Conservation (phyloP, 92 coral and sea anemone genomes). For the Pocillopora grandis region DNA sequence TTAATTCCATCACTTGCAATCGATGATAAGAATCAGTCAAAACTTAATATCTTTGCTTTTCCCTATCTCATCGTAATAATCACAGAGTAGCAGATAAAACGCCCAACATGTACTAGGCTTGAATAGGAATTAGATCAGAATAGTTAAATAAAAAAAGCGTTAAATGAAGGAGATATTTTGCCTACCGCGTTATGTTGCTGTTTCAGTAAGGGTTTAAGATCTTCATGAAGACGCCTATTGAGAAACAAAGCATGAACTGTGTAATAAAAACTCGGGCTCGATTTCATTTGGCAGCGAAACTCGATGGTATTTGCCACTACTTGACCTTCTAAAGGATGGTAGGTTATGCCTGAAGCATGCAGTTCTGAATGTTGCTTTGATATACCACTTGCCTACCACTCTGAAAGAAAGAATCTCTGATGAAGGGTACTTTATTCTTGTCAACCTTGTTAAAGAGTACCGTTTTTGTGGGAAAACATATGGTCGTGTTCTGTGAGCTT, state of each 20-base stretch:
- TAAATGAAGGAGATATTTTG: not conserved
- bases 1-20: slow-evolving; percentile 22
- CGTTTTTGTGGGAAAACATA: not conserved
- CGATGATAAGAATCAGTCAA: slow-evolving; percentile 25
- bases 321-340: slow-evolving; percentile 37
- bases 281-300: slow-evolving; percentile 37
- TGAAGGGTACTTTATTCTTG: not conserved
- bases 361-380: slow-evolving; percentile 8
- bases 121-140: not conserved
- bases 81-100: slow-evolving; percentile 26
- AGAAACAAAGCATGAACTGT: not conserved
- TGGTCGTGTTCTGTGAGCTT: not conserved
- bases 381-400: slow-evolving; percentile 6
- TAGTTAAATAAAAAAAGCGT: not conserved
- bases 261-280: slow-evolving; percentile 20
- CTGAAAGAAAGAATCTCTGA: not conserved
- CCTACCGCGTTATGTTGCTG: slow-evolving; percentile 7
- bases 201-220: not conserved
- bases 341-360: slow-evolving; percentile 21
- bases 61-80: slow-evolving; percentile 12
- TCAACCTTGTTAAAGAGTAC: not conserved
- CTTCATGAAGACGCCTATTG: not conserved
- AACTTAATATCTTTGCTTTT: slow-evolving; percentile 17
- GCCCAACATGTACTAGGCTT: slow-evolving; percentile 1
- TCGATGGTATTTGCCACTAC: slow-evolving; percentile 34